These are phyloP conservation scores for Eutrigla gurnardus DNA, from an alignment of 2,797 vertebrate species.

Conservation along the genomic window DNA sequence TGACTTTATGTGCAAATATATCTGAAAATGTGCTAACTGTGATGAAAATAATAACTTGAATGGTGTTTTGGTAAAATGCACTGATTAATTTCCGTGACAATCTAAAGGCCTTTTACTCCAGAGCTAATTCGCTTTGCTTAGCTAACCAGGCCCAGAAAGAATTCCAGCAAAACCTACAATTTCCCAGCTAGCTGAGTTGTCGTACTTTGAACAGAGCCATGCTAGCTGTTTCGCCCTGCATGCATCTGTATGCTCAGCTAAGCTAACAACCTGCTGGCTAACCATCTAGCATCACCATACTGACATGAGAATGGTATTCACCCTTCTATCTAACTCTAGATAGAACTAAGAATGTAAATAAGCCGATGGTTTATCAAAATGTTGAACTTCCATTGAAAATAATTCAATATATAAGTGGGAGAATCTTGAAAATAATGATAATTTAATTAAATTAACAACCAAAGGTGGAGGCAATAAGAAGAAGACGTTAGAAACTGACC, in stretches of 20 bases:
- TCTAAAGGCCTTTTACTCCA: neutral
- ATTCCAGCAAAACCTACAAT: neutral
- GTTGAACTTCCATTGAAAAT: neutral
- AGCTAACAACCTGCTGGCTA: constrained; percentile 24
- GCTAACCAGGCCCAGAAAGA: neutral
- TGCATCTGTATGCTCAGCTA: constrained; percentile 24
- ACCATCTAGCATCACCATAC: neutral
- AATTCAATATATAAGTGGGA: neutral
- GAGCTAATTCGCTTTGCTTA: neutral
- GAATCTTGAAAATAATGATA: neutral
- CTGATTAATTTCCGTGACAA: neutral
- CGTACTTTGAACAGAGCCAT: neutral
- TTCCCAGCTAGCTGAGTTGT: neutral
- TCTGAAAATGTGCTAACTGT: neutral
- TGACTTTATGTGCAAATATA: neutral
- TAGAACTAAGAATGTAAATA: neutral
- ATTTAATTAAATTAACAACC: too few species aligned
- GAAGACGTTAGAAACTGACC: neutral
- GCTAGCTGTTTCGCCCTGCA: constrained; percentile 4
- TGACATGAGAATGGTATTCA: neutral
- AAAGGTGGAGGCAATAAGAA: neutral
- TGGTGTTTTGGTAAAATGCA: neutral
- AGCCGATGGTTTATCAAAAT: neutral
- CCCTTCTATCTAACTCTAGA: neutral
- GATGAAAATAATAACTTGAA: neutral